Percentiles rank a stretch among this genome's conserved stretches.
phyloP scores from a whole-genome alignment of 2,888 invertebrate species.

The Xestia ashworthii region DNA sequence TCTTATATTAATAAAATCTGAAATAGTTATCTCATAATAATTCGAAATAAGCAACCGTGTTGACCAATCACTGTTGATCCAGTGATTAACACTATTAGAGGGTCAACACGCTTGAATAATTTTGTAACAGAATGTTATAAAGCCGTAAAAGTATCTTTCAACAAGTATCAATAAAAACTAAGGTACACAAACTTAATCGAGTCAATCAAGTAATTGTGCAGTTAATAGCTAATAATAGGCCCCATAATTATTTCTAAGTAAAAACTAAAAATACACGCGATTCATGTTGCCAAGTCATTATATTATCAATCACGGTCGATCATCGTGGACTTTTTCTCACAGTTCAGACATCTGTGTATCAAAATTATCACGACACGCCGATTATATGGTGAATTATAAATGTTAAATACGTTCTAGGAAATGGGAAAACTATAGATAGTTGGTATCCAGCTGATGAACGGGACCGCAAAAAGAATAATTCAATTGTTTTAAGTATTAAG shows the following conservation, averaged over 20 bases:
- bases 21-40: background rate
- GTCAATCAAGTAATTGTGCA: slow-evolving; percentile 27
- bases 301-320: slow-evolving; percentile 29
- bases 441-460: background rate
- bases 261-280: slow-evolving; percentile 34
- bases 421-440: slow-evolving; percentile 13
- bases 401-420: slow-evolving; percentile 39
- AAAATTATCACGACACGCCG: slow-evolving; percentile 32
- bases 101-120: too few species aligned
- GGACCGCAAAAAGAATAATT: slow-evolving; percentile 4
- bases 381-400: slow-evolving; percentile 39
- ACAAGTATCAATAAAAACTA: background rate
- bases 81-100: too few species aligned
- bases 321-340: slow-evolving; percentile 47
- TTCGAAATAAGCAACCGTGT: background rate
- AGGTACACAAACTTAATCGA: background rate
- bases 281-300: slow-evolving; percentile 46
- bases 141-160: background rate
- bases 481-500: slow-evolving; percentile 3
- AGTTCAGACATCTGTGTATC: slow-evolving; percentile 13
- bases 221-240: slow-evolving; percentile 26
- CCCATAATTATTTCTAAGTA: slow-evolving; percentile 27
- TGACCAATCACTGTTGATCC: too few species aligned
- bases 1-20: background rate
- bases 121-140: background rate